Percentiles rank a stretch among this genome's conserved stretches.
Evolutionary conservation across 1,140 invertebrate species (phyloP).

Genomic region (Onthophagus taurus): DNA sequence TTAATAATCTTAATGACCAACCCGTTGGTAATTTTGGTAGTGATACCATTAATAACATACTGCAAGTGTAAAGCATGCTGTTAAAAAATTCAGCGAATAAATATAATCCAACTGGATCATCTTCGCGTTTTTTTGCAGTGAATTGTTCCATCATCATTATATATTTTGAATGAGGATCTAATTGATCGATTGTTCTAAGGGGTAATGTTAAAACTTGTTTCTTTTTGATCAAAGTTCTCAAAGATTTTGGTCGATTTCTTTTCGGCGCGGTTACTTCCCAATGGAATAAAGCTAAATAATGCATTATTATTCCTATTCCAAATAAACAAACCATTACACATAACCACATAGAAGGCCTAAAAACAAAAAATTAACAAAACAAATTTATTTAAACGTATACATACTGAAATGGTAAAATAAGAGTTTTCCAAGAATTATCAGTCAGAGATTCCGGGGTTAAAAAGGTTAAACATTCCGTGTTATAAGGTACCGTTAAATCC

Average conservation of each 20-base stretch:
- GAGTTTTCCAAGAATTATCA: conserved; percentile 72
- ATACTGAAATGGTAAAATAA: conserved; percentile 70
- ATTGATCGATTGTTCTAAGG: conserved; percentile 13
- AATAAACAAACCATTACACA: conserved; percentile 25
- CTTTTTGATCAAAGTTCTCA: conserved; percentile 13
- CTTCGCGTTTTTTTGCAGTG: conserved; percentile 15
- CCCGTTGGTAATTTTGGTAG: conserved; percentile 61
- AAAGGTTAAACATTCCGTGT: conserved; percentile 71
- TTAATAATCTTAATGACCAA: conserved; percentile 67
- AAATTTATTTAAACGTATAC: not conserved
- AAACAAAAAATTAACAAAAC: conserved; percentile 16
- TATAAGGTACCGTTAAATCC: conserved; percentile 70
- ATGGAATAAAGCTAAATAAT: conserved; percentile 20
- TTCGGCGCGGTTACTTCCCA: not conserved
- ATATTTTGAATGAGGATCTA: conserved; percentile 35
- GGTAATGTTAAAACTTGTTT: conserved; percentile 22
- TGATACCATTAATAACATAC: conserved; percentile 68
- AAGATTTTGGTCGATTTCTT: too few relatives aligned
- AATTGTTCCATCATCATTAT: conserved; percentile 27
- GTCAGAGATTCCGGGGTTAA: conserved; percentile 66
- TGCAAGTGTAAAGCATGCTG: conserved; percentile 66
- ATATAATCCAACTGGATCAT: conserved; percentile 46
- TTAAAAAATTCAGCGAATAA: conserved; percentile 60
- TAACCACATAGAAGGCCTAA: conserved; percentile 30
- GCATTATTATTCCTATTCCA: conserved; percentile 23